Percentiles rank a stretch among this genome's conserved stretches.
phyloP scores from a whole-genome alignment of 2,113 vertebrate genomes.

The Cygnus buccinator region DNA sequence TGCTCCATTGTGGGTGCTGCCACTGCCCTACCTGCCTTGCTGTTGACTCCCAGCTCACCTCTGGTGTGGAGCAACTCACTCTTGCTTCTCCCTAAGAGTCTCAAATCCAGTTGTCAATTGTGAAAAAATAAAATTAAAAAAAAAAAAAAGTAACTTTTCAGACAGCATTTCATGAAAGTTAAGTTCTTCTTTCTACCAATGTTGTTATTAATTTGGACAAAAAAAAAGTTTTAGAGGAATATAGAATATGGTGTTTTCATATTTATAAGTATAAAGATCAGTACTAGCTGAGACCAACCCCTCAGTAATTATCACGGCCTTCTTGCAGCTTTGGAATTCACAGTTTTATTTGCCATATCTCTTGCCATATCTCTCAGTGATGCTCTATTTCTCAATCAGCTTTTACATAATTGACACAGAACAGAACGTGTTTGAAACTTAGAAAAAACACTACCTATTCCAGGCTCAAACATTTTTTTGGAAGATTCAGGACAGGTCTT shows the following conservation, averaged over 20 bases:
- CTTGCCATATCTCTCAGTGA: neutral
- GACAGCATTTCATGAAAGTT: slow-evolving; percentile 28
- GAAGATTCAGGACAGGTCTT: neutral
- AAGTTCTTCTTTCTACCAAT: slow-evolving; percentile 15
- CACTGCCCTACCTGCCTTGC: neutral
- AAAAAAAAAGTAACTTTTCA: neutral
- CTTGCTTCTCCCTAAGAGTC: neutral
- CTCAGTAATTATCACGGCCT: neutral
- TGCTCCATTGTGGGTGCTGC: neutral
- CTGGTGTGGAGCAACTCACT: neutral
- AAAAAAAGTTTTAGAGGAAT: neutral
- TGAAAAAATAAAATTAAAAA: neutral
- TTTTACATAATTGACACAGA: neutral
- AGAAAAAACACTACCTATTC: neutral
- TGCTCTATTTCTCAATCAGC: neutral
- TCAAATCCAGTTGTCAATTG: slow-evolving; percentile 1
- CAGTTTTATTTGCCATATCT: neutral
- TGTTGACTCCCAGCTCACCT: neutral
- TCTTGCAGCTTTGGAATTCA: neutral
- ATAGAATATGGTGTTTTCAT: neutral
- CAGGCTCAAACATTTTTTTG: neutral
- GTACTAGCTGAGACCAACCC: neutral
- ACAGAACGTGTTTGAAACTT: neutral
- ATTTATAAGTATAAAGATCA: neutral
- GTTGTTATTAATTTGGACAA: neutral